Percentiles rank a stretch among this genome's conserved stretches.
phyloP scores from a whole-genome alignment of 2,113 vertebrate species.

The Thamnophis sirtalis region DNA sequence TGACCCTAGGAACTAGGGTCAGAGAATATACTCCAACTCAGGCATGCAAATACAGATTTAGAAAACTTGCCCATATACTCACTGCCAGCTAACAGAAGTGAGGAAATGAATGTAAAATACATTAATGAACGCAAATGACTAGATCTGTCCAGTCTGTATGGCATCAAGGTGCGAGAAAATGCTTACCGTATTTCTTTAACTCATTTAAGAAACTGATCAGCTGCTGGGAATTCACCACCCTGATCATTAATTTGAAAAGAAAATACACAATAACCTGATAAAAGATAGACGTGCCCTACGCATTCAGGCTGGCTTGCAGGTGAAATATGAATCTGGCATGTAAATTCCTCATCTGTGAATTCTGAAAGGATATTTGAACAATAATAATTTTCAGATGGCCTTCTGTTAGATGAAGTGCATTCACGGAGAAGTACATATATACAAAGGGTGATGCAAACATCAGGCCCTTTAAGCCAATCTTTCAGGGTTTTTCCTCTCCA shows the following conservation, averaged over 20 bases:
- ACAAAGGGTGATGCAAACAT: neutral
- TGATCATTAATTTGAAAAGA: neutral
- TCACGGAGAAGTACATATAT: neutral
- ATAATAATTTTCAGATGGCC: neutral
- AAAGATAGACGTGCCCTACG: neutral
- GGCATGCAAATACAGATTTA: neutral
- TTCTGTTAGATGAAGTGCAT: neutral
- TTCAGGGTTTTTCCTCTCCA: neutral
- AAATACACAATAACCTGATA: neutral
- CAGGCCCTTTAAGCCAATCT: neutral
- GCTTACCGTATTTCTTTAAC: neutral
- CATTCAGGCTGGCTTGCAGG: neutral
- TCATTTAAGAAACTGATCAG: neutral
- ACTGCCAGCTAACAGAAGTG: neutral
- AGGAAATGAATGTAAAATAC: neutral
- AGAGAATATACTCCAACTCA: neutral
- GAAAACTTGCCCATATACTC: neutral
- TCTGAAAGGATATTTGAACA: neutral
- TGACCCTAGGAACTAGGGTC: neutral
- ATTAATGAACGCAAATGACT: neutral
- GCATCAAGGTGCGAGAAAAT: neutral
- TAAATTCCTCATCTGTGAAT: neutral
- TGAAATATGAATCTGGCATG: neutral
- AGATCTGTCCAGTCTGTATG: neutral
- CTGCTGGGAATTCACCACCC: neutral